A percentile compares a stretch with the other conserved stretches of the same genome.
Evolutionary conservation across 1,140 invertebrate species (phyloP).

Genomic region (Drosophila arawakana): DNA sequence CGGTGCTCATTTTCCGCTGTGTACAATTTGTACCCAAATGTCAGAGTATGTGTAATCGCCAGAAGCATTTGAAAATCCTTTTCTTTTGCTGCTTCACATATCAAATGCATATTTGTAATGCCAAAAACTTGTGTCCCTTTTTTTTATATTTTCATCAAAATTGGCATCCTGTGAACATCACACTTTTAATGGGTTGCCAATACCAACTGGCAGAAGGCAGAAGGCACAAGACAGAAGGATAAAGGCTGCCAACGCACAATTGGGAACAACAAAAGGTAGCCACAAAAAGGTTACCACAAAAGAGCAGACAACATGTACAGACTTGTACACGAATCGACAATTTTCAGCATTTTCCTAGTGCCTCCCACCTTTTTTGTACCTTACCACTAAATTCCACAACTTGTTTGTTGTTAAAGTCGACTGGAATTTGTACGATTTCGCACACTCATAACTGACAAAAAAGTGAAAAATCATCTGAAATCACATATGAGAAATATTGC

Average conservation of each 20-base stretch:
- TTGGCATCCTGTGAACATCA: not conserved
- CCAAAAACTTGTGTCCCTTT: conserved; percentile 32
- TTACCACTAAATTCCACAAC: conserved; percentile 17
- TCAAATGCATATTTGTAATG: conserved; percentile 46
- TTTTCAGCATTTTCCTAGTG: conserved; percentile 5
- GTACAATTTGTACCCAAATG: not conserved
- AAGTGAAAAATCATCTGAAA: not conserved
- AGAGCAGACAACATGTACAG: conserved; percentile 13
- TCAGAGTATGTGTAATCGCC: not conserved
- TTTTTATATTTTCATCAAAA: not conserved
- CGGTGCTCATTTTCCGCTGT: not conserved
- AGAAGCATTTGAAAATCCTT: not conserved
- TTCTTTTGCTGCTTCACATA: conserved; percentile 26
- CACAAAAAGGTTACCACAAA: conserved; percentile 43
- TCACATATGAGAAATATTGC: too few relatives aligned
- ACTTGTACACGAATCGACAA: conserved; percentile 4
- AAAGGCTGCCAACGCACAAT: conserved; percentile 9
- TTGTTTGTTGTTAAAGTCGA: conserved; percentile 22
- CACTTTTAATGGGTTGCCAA: conserved; percentile 44
- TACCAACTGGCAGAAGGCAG: conserved; percentile 22
- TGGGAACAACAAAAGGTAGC: conserved; percentile 26
- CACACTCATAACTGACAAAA: conserved; percentile 22
- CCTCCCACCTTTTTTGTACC: not conserved
- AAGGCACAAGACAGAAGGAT: conserved; percentile 3
- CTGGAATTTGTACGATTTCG: conserved; percentile 23